A percentile compares a stretch with the other conserved stretches of the same genome.
Evolutionary conservation across 2,888 invertebrate species (phyloP).

Genomic region (Iselma pallidipennis): DNA sequence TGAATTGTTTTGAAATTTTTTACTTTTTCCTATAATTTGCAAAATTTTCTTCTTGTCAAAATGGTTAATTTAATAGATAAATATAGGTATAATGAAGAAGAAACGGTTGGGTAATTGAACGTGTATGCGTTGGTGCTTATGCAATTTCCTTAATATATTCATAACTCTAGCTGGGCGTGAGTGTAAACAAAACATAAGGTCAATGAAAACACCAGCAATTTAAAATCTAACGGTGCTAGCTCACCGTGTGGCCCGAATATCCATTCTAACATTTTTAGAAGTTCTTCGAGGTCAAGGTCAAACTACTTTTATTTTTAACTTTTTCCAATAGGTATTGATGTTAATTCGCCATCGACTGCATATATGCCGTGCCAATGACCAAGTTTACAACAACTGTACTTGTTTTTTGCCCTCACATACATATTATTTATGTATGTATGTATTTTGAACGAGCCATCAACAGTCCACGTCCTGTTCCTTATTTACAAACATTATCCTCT

Average conservation of each 20-base stretch:
- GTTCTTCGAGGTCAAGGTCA: constrained; percentile 44
- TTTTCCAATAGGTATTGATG: constrained; percentile 39
- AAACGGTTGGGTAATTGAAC: constrained; percentile 21
- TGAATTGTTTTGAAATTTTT: neutral
- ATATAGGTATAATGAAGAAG: neutral
- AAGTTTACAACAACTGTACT: constrained; percentile 39
- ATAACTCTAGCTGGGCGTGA: constrained; percentile 26
- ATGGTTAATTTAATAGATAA: neutral
- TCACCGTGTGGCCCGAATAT: constrained; percentile 42
- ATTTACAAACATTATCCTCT: constrained; percentile 11
- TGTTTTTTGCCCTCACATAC: constrained; percentile 35
- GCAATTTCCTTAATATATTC: constrained; percentile 27
- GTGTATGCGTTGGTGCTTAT: constrained; percentile 18
- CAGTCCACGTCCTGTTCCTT: constrained; percentile 21
- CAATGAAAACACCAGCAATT: constrained; percentile 44
- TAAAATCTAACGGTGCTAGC: constrained; percentile 45
- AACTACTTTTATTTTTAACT: constrained; percentile 50
- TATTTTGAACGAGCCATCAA: constrained; percentile 25
- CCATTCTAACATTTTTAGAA: constrained; percentile 43
- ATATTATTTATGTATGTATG: constrained; percentile 22
- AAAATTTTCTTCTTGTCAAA: neutral
- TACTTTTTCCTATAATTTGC: neutral
- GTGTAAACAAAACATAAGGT: constrained; percentile 41
- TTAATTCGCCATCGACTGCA: constrained; percentile 36
- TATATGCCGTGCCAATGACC: constrained; percentile 41